Evolutionary conservation across 2,888 invertebrate genomes (phyloP).

Genomic region (Macrosiphum euphorbiae): DNA sequence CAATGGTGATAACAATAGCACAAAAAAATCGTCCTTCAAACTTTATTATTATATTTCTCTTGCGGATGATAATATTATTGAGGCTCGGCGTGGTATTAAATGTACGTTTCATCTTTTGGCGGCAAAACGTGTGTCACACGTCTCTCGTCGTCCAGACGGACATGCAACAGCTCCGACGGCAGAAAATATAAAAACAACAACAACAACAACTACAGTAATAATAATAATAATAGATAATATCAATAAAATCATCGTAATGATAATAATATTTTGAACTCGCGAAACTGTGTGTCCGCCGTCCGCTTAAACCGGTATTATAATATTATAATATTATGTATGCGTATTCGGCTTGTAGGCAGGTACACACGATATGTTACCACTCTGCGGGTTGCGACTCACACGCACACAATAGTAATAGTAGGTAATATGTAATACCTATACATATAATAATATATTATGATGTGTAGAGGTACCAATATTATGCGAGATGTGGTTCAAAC

Average conservation of each 20-base stretch:
- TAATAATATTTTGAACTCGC: neutral
- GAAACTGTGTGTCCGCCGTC: neutral
- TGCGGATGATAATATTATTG: neutral
- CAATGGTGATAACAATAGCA: too few species aligned
- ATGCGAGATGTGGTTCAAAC: conserved; percentile 13
- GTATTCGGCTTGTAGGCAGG: neutral
- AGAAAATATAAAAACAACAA: neutral
- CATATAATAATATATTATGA: neutral
- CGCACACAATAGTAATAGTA: neutral
- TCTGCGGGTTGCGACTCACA: neutral
- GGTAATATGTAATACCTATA: neutral
- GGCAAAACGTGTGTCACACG: neutral
- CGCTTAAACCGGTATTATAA: neutral
- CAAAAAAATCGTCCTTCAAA: too few species aligned
- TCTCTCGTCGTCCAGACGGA: neutral
- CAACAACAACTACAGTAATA: neutral
- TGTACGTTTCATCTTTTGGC: neutral
- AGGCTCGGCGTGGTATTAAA: neutral
- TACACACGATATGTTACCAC: neutral
- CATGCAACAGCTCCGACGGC: too few species aligned
- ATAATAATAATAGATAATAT: neutral
- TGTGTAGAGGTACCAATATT: neutral
- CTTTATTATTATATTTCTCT: too few species aligned
- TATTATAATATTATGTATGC: neutral
- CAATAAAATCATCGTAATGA: neutral